Percentiles rank a stretch among this genome's conserved stretches.
phyloP scores from a whole-genome alignment of 2,888 invertebrate genomes.

The Dione juno region DNA sequence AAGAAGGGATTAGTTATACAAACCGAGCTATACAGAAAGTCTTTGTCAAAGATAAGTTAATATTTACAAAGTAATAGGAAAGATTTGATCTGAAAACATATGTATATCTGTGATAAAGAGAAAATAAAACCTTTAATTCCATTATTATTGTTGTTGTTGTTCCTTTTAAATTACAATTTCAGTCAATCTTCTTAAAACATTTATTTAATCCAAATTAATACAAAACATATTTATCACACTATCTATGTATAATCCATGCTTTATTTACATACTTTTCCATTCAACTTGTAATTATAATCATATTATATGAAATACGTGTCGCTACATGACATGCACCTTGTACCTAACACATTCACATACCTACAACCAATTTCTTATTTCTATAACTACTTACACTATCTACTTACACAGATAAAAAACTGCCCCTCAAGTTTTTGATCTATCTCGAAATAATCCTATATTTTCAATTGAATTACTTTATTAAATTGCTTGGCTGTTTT shows the following conservation, averaged over 20 bases:
- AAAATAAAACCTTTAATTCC: too few species aligned
- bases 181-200: neutral
- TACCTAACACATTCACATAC: conserved; percentile 73
- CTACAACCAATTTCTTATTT: conserved; percentile 59
- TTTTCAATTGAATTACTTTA: conserved; percentile 10
- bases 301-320: conserved; percentile 49
- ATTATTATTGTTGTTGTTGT: too few species aligned
- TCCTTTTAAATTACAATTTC: neutral
- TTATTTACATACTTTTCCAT: conserved; percentile 55
- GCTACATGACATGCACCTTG: conserved; percentile 70
- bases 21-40: conserved; percentile 1
- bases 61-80: neutral
- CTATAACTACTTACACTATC: conserved; percentile 65
- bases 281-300: conserved; percentile 48
- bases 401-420: conserved; percentile 53
- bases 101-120: too few species aligned
- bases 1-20: neutral
- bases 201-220: neutral
- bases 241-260: conserved; percentile 53
- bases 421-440: conserved; percentile 53
- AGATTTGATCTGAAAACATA: neutral
- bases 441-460: conserved; percentile 33
- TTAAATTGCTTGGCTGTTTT: conserved; percentile 43
- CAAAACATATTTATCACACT: conserved; percentile 10
- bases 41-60: neutral